phyloP scores from a whole-genome alignment of 2,797 vertebrate species.

The Coilia nasus region DNA sequence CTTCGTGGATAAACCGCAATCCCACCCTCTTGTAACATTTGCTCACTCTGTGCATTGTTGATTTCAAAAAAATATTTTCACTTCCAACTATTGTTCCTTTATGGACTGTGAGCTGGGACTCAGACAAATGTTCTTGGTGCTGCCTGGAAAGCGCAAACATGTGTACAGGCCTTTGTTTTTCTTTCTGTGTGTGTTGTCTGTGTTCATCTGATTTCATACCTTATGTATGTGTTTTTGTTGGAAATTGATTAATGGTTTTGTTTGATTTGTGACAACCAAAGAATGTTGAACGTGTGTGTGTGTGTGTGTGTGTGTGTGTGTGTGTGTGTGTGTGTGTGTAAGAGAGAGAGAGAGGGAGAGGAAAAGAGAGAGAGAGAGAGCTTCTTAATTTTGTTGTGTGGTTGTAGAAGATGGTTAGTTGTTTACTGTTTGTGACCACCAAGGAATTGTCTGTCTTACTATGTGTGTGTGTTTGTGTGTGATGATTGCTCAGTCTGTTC shows the following conservation, averaged over 20 bases:
- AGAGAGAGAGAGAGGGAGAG: too few species aligned
- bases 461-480: not conserved
- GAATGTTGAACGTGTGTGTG: constrained; percentile 16
- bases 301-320: constrained; percentile 19
- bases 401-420: too few species aligned
- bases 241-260: not conserved
- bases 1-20: constrained; percentile 1
- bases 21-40: constrained; percentile 30
- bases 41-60: not conserved
- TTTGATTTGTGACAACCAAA: not conserved
- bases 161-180: not conserved
- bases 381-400: too few species aligned
- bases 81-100: constrained; percentile 41
- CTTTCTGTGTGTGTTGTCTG: not conserved
- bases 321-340: not conserved
- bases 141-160: not conserved
- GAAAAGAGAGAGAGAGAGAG: too few species aligned
- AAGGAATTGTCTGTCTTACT: not conserved
- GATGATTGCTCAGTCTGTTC: not conserved
- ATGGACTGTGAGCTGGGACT: not conserved
- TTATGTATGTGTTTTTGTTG: not conserved
- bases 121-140: constrained; percentile 18
- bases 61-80: constrained; percentile 28
- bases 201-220: not conserved
- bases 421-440: too few species aligned